A percentile compares a stretch with the other conserved stretches of the same genome.
Evolutionary conservation across 2,113 vertebrate species (phyloP).

Genomic region (Ptyas mucosa): DNA sequence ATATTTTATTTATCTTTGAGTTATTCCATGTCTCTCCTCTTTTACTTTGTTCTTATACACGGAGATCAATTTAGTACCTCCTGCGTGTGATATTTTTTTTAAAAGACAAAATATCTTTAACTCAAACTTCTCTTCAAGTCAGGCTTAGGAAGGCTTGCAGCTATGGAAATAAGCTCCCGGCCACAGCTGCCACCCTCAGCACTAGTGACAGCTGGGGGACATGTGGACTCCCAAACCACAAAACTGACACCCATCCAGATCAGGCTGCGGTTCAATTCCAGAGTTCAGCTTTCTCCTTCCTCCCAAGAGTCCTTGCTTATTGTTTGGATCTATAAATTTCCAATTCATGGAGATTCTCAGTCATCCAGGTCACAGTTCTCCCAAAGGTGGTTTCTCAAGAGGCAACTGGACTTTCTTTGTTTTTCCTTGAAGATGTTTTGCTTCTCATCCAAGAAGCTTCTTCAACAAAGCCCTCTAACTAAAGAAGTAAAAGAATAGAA

Average conservation of each 20-base stretch:
- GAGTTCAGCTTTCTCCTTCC: background rate
- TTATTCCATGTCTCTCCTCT: background rate
- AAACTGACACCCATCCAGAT: background rate
- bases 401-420: background rate
- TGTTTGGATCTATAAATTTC: background rate
- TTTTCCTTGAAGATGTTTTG: background rate
- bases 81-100: background rate
- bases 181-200: background rate
- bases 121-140: constrained; percentile 16
- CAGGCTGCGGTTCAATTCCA: background rate
- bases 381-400: background rate
- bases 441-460: background rate
- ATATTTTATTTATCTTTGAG: constrained; percentile 25
- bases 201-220: background rate
- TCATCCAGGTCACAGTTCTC: background rate
- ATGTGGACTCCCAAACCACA: background rate
- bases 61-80: background rate
- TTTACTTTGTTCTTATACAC: constrained; percentile 21
- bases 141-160: background rate
- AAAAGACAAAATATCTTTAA: background rate
- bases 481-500: too few relatives aligned
- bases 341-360: background rate
- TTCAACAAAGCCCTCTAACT: background rate
- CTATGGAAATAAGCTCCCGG: background rate
- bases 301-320: background rate